Base-by-base conservation (phyloP, 2,113 vertebrate genomes). In the Hemibagrus wyckioides region DNA sequence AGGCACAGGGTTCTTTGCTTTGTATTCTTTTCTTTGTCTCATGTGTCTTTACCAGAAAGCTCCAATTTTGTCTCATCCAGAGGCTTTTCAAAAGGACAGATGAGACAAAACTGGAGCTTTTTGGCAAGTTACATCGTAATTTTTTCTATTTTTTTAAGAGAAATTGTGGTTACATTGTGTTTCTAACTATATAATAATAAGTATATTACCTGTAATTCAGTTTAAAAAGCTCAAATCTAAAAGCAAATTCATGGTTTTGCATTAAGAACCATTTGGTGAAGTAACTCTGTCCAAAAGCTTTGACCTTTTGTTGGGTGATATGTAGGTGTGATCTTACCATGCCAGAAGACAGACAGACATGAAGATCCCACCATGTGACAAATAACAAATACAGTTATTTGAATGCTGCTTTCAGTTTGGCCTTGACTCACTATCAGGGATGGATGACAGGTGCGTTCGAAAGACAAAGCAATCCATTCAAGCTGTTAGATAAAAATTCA, bases 401-500 rank as follows among this genome's bases (percentile, higher is more conserved):
- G 9, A 80, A 57, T 80, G 4, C 30, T 39, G 11, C 33, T 80
- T 25, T 36, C 17, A 57, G 79, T 80, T 80, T 80, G 33, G 21
- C 52, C 54, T 57, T 80, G 19, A 39, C 17, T 57, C 33, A 39
- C 15, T 56, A 80, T 80, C 52, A 39, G 79, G 79, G 33, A 13
- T 57, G 79, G 33, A 13, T 57, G 33, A 6, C 79, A 80, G 79
- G 52, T 57, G 79, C 79, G 25, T 56, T 57, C 6, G 79, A 80
- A 39, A 57, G 52, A 79, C 54, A 36, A 57, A 48, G 56, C 39
- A 44, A 14, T 19, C 33, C 14, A n/a, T n/a, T 75, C 30, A 80
- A 57, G 19, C 77, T 57, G 79, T 57, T 59, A 61, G 59, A 83
- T 84, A 84, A 84, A 84, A 19, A 33, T 33, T 36, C 28, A 30